Conservation (phyloP, 1,140 invertebrate species). For the Diabrotica undecimpunctata region DNA sequence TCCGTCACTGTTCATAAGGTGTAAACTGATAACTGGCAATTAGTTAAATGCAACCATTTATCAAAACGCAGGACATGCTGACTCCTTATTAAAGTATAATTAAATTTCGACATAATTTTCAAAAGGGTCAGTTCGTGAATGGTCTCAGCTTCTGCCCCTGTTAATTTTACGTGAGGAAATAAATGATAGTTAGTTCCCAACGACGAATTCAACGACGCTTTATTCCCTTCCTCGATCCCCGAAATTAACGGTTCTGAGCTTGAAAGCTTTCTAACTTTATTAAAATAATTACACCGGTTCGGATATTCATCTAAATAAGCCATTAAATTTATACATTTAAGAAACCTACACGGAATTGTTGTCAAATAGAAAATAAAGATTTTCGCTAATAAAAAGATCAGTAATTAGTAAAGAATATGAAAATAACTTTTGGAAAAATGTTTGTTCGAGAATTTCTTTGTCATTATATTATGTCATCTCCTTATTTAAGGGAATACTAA, state of each 20-base stretch:
- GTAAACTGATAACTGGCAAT: slow-evolving; percentile 46
- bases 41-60: slow-evolving; percentile 46
- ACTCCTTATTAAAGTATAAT: slow-evolving; percentile 45
- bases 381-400: too few species aligned
- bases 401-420: too few species aligned
- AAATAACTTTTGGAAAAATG: too few species aligned
- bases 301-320: slow-evolving; percentile 1
- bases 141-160: slow-evolving; percentile 42
- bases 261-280: slow-evolving; percentile 18
- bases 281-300: slow-evolving; percentile 15
- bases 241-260: slow-evolving; percentile 15
- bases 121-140: slow-evolving; percentile 27
- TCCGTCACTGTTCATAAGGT: slow-evolving; percentile 27
- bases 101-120: slow-evolving; percentile 43
- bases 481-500: too few species aligned
- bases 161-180: slow-evolving; percentile 41
- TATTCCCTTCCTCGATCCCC: slow-evolving; percentile 13
- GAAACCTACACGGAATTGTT: too few species aligned
- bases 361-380: too few species aligned
- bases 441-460: too few species aligned
- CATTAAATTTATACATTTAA: not conserved
- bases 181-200: slow-evolving; percentile 19
- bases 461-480: too few species aligned
- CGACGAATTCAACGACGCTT: not conserved
- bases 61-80: slow-evolving; percentile 33